Base-by-base conservation (phyloP, 2,113 vertebrate genomes). In the Zingel zingel region DNA sequence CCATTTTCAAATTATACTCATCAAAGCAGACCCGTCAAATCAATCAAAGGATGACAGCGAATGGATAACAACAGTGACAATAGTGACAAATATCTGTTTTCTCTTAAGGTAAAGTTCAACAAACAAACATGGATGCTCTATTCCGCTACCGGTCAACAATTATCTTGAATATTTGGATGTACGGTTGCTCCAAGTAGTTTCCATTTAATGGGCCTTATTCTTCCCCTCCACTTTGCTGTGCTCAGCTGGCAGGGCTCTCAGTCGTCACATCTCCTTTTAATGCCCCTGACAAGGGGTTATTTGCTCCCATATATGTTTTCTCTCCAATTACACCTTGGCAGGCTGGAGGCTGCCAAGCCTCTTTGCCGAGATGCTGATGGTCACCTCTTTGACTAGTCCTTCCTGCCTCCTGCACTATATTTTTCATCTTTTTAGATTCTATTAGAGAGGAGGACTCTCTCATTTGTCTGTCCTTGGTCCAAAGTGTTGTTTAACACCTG, bases 251-350 rank as follows among this genome's bases (percentile, higher is more conserved):
- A 90, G 90, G 88, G 90, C 94, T 92, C 92, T 94, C 92, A 93
- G 93, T 93, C 92, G 91, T 94, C 92, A 93, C 84, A 91, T 90
- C 89, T 94, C 94, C 94, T 95, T 95, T 95, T 95, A 96, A 95
- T 95, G 95, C 92, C 90, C 84, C 93, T 95, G 95, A 96, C 95
- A 96, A 94, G 94, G 94, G 95, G 95, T 95, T 95, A 96, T 96
- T 95, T 95, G 93, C 94, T 94, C 94, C 94, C 94, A 96, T 95
- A 96, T 96, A 96, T 95, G 94, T 95, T 96, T 95, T 95, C 94
- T 94, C 94, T 95, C 94, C 95, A 95, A 96, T 96, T 95, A 95
- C 94, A 94, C 88, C 89, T 91, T 94, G 93, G 94, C 95, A 94
- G 93, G 92, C 92, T 92, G 89, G 74, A 92, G 86, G 93, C 93